phyloP scores from a whole-genome alignment of 2,797 vertebrate species.

The Myotis vivesi region DNA sequence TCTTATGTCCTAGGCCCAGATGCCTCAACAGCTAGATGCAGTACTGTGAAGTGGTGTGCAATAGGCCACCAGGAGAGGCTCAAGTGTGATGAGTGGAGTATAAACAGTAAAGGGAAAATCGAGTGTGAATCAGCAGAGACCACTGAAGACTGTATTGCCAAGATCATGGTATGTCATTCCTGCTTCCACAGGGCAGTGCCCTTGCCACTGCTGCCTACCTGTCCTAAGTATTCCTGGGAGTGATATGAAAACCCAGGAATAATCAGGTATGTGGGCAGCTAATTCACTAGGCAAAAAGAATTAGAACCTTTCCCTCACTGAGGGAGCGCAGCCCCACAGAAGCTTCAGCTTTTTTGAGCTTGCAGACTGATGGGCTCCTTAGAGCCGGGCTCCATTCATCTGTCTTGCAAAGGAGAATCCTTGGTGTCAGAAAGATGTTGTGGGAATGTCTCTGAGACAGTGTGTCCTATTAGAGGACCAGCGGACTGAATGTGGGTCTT shows the following conservation, averaged over 20 bases:
- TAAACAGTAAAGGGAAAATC: slow-evolving; percentile 74
- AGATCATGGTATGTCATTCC: slow-evolving; percentile 89
- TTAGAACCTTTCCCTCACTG: not conserved
- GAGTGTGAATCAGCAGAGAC: slow-evolving; percentile 84
- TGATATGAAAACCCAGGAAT: not conserved
- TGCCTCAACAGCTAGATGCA: not conserved
- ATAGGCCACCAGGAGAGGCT: slow-evolving; percentile 86
- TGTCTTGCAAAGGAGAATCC: not conserved
- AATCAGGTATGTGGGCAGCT: not conserved
- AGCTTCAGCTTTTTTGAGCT: not conserved
- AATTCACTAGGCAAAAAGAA: not conserved
- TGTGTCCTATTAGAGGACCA: not conserved
- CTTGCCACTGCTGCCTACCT: not conserved
- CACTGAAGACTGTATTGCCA: slow-evolving; percentile 89
- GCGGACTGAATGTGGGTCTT: not conserved
- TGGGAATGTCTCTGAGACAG: not conserved
- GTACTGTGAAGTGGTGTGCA: slow-evolving; percentile 89
- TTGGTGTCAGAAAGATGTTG: not conserved
- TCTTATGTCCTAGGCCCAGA: slow-evolving; percentile 61
- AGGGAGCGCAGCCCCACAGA: not conserved
- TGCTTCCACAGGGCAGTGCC: not conserved
- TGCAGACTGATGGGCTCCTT: not conserved
- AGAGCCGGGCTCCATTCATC: not conserved
- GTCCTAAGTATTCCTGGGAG: not conserved
- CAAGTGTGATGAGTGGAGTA: slow-evolving; percentile 92